These are phyloP conservation scores for Siphlonurus alternatus DNA, from an alignment of 2,888 invertebrate genomes.

Conservation along the genomic window DNA sequence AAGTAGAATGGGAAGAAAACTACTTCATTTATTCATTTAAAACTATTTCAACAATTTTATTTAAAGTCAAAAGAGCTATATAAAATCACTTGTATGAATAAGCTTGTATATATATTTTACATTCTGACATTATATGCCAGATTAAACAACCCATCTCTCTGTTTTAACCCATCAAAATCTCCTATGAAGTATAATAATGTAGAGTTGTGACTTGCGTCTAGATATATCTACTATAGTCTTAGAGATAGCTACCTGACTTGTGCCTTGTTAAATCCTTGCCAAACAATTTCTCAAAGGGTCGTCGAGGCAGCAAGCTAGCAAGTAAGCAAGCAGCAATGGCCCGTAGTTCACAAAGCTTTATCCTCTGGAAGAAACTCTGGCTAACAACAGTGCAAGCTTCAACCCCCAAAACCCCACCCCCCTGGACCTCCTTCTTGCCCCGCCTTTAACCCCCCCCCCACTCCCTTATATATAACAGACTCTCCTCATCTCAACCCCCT, in stretches of 20 bases:
- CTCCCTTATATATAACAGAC: too few relatives aligned
- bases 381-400: constrained; percentile 2
- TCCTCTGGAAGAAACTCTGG: not conserved
- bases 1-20: too few relatives aligned
- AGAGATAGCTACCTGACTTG: not conserved
- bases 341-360: not conserved
- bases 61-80: too few relatives aligned
- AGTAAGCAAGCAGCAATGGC: constrained; percentile 6
- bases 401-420: constrained; percentile 1
- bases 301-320: constrained; percentile 19
- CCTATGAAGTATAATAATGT: too few relatives aligned
- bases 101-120: too few relatives aligned
- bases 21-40: too few relatives aligned
- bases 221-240: not conserved
- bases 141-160: too few relatives aligned
- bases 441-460: constrained; percentile 1
- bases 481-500: constrained; percentile 4
- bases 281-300: not conserved
- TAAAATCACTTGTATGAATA: too few relatives aligned
- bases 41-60: too few relatives aligned
- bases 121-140: too few relatives aligned
- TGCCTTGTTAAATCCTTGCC: not conserved
- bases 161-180: too few relatives aligned
- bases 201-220: too few relatives aligned
- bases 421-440: not conserved